These are phyloP conservation scores for Pandion haliaetus DNA, from an alignment of 2,113 vertebrate genomes.

Conservation along the genomic window DNA sequence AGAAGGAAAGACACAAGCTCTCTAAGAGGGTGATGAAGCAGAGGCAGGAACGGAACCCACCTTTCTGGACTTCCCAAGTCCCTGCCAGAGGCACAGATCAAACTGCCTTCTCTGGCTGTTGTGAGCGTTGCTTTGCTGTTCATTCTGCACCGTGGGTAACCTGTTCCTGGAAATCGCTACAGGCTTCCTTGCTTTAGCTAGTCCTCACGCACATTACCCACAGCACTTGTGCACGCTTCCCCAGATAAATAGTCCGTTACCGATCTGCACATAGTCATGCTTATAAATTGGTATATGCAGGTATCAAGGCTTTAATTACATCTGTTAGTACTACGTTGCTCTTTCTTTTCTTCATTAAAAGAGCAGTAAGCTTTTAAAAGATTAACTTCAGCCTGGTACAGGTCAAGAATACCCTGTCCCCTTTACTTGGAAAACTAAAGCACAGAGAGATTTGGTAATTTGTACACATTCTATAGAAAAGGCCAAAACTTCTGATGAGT, in stretches of 20 bases:
- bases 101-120: fast-evolving
- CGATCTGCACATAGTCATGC: neutral
- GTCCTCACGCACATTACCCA: fast-evolving
- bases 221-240: fast-evolving
- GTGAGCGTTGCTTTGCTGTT: fast-evolving
- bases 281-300: fast-evolving
- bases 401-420: neutral
- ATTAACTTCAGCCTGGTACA: neutral
- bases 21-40: fast-evolving
- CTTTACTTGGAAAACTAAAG: neutral
- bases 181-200: neutral
- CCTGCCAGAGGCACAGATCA: fast-evolving
- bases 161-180: fast-evolving
- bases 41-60: neutral
- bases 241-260: fast-evolving
- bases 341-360: neutral
- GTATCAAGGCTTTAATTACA: neutral
- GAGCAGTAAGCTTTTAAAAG: neutral
- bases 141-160: fast-evolving
- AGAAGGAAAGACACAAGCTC: fast-evolving
- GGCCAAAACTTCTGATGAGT: neutral
- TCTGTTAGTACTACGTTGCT: fast-evolving
- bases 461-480: neutral
- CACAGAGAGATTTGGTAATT: neutral
- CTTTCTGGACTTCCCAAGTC: fast-evolving